Percentiles rank a stretch among this genome's conserved stretches.
These are phyloP conservation scores for Prionailurus bengalensis DNA, from an alignment of 2,113 vertebrate species.

Conservation along the genomic window DNA sequence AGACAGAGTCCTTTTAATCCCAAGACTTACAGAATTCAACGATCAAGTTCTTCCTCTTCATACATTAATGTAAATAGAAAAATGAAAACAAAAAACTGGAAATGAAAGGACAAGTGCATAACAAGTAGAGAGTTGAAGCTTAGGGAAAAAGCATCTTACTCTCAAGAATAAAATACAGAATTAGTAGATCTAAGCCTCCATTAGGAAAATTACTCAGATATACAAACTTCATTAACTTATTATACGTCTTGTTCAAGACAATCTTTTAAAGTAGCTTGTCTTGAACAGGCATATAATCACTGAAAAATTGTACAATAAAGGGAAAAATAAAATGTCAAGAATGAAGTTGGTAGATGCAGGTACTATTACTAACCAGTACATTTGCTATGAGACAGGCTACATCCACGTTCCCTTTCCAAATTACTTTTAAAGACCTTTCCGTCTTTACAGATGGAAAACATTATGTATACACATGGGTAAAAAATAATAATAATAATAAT, in stretches of 20 bases:
- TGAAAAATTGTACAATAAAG: neutral
- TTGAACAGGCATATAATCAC: neutral
- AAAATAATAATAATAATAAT: neutral
- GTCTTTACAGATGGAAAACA: neutral
- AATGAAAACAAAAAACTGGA: neutral
- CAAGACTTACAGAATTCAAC: constrained; percentile 3
- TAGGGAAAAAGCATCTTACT: neutral
- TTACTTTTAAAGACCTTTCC: constrained; percentile 24
- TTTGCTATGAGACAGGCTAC: neutral
- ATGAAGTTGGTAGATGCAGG: neutral
- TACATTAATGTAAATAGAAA: neutral
- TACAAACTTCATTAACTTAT: neutral
- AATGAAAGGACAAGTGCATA: neutral
- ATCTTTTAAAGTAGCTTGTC: neutral
- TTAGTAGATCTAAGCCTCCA: neutral
- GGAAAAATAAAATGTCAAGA: constrained; percentile 12
- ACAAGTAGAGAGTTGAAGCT: neutral
- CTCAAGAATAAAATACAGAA: constrained; percentile 1
- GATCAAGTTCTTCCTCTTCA: constrained; percentile 15
- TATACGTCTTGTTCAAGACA: neutral
- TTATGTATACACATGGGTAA: neutral
- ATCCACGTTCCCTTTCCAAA: constrained; percentile 8
- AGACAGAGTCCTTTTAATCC: neutral
- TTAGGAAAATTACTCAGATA: neutral
- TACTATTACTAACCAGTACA: neutral